Percentiles rank a stretch among this genome's conserved stretches.
Evolutionary conservation across 1,140 invertebrate genomes (phyloP).

Genomic region (Wasmannia auropunctata): DNA sequence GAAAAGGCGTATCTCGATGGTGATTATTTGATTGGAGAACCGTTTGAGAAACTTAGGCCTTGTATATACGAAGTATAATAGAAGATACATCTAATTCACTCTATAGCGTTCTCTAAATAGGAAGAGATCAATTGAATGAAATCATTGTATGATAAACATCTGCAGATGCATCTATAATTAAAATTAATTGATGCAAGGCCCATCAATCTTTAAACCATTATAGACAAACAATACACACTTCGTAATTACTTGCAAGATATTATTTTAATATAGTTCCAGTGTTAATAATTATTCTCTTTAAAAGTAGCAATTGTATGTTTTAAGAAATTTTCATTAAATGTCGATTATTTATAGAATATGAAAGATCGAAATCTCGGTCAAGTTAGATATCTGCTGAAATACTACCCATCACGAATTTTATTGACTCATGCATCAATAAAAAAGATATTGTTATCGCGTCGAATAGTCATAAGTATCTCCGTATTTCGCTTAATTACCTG

Average conservation of each 20-base stretch:
- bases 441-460: constrained; percentile 12
- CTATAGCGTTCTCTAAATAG: not conserved
- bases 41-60: not conserved
- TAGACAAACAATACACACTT: not conserved
- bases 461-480: not conserved
- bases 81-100: not conserved
- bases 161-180: not conserved
- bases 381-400: not conserved
- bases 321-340: not conserved
- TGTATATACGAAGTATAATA: too few species aligned
- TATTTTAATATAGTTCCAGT: not conserved
- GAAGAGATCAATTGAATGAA: not conserved
- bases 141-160: not conserved
- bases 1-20: constrained; percentile 15
- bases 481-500: constrained; percentile 34
- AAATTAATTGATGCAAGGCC: not conserved
- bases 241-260: not conserved
- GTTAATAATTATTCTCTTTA: not conserved
- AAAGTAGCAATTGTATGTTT: not conserved
- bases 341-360: not conserved
- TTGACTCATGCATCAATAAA: not conserved
- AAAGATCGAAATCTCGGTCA: not conserved
- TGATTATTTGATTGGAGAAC: constrained; percentile 14
- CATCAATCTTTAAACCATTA: not conserved
- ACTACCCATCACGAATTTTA: not conserved